Percentiles rank a stretch among this genome's conserved stretches.
Conservation (phyloP, 2,113 vertebrate genomes). For the Hippocampus barbouri region DNA sequence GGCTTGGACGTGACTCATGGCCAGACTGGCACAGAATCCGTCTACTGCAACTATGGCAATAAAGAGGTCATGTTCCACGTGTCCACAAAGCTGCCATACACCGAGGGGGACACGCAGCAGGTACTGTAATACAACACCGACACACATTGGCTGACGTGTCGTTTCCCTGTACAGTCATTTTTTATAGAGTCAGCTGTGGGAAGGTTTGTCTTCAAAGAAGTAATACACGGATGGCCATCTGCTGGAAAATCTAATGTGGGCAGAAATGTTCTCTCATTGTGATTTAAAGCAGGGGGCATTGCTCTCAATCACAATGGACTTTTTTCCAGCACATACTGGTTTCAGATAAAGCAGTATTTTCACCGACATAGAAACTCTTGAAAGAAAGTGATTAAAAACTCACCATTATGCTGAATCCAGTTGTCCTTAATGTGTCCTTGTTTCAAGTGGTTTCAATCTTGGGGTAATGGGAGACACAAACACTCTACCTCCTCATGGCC, state of each 20-base stretch:
- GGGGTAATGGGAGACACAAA: no score
- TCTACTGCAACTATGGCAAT: slow-evolving; percentile 91
- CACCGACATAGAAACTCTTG: no score
- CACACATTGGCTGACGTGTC: slow-evolving; percentile 29
- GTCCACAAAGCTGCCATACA: slow-evolving; percentile 95
- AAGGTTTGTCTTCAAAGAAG: background rate
- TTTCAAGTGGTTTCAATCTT: no score
- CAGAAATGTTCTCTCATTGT: background rate
- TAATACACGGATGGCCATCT: background rate
- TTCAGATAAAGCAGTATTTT: no score
- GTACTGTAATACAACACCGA: slow-evolving; percentile 65
- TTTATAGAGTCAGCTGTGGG: background rate
- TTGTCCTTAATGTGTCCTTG: no score
- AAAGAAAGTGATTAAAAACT: no score
- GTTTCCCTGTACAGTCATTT: background rate
- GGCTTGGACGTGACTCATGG: slow-evolving; percentile 93
- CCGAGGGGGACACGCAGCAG: slow-evolving; percentile 93
- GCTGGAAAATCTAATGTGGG: background rate
- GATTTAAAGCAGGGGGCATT: slow-evolving; percentile 4
- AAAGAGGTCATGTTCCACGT: slow-evolving; percentile 99
- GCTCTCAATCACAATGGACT: no score
- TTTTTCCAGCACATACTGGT: no score
- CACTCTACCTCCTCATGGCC: no score
- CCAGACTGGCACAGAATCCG: slow-evolving; percentile 88
- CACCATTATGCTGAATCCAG: no score